phyloP scores from a whole-genome alignment of 1,140 invertebrate species.

The Meteorus sp. region DNA sequence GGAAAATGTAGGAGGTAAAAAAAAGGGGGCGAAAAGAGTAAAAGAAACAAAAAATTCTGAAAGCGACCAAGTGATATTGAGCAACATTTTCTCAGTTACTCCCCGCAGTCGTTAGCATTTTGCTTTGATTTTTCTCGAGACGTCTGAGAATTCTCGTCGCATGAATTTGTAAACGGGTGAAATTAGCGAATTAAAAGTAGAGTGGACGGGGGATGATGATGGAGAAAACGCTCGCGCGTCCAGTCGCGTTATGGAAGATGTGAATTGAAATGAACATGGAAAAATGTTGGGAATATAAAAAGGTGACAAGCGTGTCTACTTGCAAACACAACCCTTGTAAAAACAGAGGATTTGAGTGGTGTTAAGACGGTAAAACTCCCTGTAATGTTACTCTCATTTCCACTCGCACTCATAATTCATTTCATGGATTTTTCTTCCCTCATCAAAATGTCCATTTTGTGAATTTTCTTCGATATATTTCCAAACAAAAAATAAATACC shows the following conservation, averaged over 20 bases:
- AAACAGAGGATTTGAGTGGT: too few species aligned
- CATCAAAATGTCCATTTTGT: neutral
- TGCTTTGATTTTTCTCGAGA: conserved; percentile 59
- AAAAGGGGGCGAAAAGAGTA: neutral
- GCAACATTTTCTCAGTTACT: too few species aligned
- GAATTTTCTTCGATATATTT: neutral
- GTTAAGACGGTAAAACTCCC: too few species aligned
- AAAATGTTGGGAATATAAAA: conserved; percentile 4
- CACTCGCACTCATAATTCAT: too few species aligned
- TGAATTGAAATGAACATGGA: conserved; percentile 4
- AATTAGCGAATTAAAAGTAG: conserved; percentile 59
- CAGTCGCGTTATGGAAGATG: too few species aligned
- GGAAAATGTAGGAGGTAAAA: neutral
- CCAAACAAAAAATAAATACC: too few species aligned
- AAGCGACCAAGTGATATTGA: too few species aligned
- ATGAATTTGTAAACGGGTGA: conserved; percentile 58
- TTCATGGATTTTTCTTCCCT: neutral
- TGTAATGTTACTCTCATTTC: too few species aligned
- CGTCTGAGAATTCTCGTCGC: conserved; percentile 49
- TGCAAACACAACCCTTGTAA: too few species aligned
- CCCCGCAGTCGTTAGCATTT: conserved; percentile 44
- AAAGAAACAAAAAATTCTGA: neutral
- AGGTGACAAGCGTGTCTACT: conserved; percentile 1
- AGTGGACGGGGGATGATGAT: conserved; percentile 19
- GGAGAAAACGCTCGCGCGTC: neutral